A percentile compares a stretch with the other conserved stretches of the same genome.
Conservation (phyloP, 35 echinoderm and acorn worm species). For the Antedon bifida region DNA sequence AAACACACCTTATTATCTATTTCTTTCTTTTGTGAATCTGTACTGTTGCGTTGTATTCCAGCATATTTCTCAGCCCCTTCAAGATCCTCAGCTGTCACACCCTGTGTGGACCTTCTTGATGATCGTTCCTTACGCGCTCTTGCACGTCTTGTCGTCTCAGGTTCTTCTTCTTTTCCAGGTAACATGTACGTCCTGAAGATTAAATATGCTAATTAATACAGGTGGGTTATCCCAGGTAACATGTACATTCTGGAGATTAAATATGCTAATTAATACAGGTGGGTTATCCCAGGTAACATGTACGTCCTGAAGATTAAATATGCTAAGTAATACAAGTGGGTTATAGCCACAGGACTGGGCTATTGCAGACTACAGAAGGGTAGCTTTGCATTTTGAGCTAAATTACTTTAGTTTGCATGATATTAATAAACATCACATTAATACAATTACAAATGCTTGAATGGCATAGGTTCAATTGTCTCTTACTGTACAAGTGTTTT, state of each 20-base stretch:
- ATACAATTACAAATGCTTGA: too few species aligned
- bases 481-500: too few species aligned
- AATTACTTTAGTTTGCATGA: too few species aligned
- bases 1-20: neutral
- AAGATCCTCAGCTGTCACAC: constrained; percentile 87
- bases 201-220: neutral
- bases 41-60: neutral
- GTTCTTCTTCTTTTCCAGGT: constrained; percentile 86
- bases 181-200: constrained; percentile 78
- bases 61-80: constrained; percentile 61
- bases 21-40: neutral
- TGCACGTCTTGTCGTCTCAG: constrained; percentile 67
- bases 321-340: too few species aligned
- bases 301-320: constrained; percentile 41
- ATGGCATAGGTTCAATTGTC: too few species aligned
- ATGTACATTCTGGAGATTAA: constrained; percentile 57
- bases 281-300: constrained; percentile 94
- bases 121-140: constrained; percentile 77
- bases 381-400: too few species aligned
- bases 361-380: too few species aligned
- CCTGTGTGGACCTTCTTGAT: constrained; percentile 87
- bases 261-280: too few species aligned
- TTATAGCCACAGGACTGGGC: too few species aligned
- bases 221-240: too few species aligned
- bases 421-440: too few species aligned